phyloP scores from a whole-genome alignment of 2,888 invertebrate species.

The Homarus gammarus region DNA sequence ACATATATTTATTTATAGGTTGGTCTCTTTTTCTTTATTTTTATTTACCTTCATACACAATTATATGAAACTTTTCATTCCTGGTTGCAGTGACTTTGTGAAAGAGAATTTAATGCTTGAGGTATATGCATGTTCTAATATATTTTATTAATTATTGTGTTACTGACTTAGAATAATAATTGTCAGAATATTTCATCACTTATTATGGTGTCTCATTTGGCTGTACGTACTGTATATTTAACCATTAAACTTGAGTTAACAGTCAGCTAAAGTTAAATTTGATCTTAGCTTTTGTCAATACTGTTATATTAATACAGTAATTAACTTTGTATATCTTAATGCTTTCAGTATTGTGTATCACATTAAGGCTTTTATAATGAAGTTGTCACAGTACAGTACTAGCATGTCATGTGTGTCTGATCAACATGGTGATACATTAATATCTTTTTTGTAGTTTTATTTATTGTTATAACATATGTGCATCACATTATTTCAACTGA shows the following conservation, averaged over 20 bases:
- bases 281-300: neutral
- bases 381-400: neutral
- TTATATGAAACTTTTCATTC: too few species aligned
- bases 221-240: neutral
- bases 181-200: neutral
- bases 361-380: neutral
- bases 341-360: neutral
- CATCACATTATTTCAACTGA: neutral
- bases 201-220: neutral
- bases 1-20: constrained; percentile 18
- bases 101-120: too few species aligned
- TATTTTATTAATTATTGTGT: neutral
- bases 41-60: constrained; percentile 8
- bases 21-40: neutral
- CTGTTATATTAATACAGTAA: neutral
- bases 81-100: too few species aligned
- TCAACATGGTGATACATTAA: neutral
- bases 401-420: neutral
- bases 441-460: too few species aligned
- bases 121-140: too few species aligned
- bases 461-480: constrained; percentile 2
- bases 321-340: neutral
- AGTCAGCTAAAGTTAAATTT: neutral
- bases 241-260: neutral
- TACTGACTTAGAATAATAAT: too few species aligned